These are phyloP conservation scores for Tapera naevia DNA, from an alignment of 2,797 vertebrate genomes.

Conservation along the genomic window DNA sequence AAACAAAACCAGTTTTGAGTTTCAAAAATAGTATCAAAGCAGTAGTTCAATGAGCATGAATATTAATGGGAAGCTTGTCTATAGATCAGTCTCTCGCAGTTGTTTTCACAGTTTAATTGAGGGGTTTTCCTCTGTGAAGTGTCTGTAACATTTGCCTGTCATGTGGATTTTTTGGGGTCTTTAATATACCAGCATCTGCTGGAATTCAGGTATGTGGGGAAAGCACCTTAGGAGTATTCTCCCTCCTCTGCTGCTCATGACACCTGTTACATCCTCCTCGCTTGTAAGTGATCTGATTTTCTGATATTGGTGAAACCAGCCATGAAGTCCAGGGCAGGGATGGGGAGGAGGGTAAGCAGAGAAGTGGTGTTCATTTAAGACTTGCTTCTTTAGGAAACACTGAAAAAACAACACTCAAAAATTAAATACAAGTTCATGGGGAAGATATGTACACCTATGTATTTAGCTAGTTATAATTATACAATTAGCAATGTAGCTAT, in stretches of 20 bases:
- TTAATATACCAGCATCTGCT: background rate
- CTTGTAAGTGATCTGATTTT: accelerated
- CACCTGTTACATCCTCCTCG: background rate
- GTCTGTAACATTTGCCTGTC: background rate
- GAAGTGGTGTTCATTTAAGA: accelerated
- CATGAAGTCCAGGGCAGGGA: accelerated
- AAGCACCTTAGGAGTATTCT: background rate
- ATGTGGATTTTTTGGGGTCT: background rate
- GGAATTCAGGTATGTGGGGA: background rate
- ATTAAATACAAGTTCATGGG: background rate
- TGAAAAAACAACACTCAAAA: background rate
- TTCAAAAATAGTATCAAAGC: background rate
- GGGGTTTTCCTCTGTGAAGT: background rate
- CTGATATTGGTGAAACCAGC: background rate
- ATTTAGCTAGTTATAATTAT: background rate
- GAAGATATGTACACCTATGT: background rate
- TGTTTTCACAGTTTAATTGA: background rate
- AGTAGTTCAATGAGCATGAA: background rate
- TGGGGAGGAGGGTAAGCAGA: background rate
- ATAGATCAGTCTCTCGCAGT: background rate
- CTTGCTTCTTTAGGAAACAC: background rate
- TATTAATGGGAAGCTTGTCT: background rate
- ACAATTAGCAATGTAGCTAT: background rate
- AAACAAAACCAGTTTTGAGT: background rate
- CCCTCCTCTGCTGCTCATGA: background rate